Percentiles rank a stretch among this genome's conserved stretches.
phyloP scores from a whole-genome alignment of 2,113 vertebrate species.

The Calyptommatus sinebrachiatus region DNA sequence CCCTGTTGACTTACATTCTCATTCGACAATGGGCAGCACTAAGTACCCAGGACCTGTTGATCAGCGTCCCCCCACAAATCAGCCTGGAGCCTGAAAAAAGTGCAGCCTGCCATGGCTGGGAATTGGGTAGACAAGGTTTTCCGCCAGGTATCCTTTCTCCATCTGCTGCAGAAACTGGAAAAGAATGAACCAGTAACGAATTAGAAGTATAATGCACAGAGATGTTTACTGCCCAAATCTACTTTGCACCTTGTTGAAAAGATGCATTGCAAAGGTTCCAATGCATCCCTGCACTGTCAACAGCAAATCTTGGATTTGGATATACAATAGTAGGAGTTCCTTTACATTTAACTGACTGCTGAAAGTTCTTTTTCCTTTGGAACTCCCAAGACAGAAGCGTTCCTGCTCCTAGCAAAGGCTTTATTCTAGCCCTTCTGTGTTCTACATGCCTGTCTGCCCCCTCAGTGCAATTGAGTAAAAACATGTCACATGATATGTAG shows the following conservation, averaged over 20 bases:
- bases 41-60: conserved; percentile 51
- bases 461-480: too few species aligned
- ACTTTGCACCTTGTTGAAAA: neutral
- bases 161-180: neutral
- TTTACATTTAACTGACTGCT: too few species aligned
- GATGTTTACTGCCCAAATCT: neutral
- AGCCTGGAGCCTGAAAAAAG: conserved; percentile 35
- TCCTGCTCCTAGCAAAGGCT: too few species aligned
- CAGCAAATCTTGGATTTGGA: too few species aligned
- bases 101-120: conserved; percentile 59
- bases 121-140: neutral
- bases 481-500: too few species aligned
- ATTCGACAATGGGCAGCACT: conserved; percentile 57
- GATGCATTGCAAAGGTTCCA: too few species aligned
- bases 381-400: too few species aligned
- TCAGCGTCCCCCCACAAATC: conserved; percentile 51
- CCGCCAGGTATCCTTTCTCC: conserved; percentile 27
- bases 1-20: conserved; percentile 22
- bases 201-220: neutral
- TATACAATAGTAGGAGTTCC: too few species aligned
- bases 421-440: too few species aligned
- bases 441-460: too few species aligned
- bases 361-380: too few species aligned
- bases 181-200: neutral
- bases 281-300: too few species aligned